Base-by-base conservation (phyloP, 2,797 vertebrate genomes). In the Aldrovandia affinis region DNA sequence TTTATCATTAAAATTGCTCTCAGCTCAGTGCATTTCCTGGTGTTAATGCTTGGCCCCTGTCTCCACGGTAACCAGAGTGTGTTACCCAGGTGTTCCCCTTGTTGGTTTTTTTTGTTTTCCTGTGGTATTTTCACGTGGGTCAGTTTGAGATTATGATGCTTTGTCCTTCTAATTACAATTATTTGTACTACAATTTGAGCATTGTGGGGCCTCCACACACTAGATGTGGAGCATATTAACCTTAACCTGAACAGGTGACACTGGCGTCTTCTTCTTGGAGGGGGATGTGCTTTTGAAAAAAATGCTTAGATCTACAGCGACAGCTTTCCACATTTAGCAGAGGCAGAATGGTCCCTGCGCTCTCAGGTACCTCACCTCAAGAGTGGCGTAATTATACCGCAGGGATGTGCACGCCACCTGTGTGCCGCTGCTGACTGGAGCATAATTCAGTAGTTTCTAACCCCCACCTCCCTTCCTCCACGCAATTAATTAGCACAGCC, bases 1-100 rank as follows among this genome's bases (percentile, higher is more conserved):
- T 90, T 92, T 89, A 89, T 92, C 84, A 92, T 92, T 90, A 86
- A 91, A 91, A 92, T 90, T 85, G 77, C 79, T 55, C 86, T 81
- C 81, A 59, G 87, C 65, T 87, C 81, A 54, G 80, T 78, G 57
- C 75, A n/a, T 87, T 87, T 89, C 86, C 55, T 83, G 39, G 81
- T 87, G 73, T 86, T 89, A 86, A 81, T 85, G 61, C 68, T 57
- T 61, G 81, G 83, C 68, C 78, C n/a, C 68, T 50, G 52, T 22
- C 42, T 85, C 81, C 83, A 42, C 86, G 83, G 88, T 89, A 87
- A 86, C 78, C 14, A 54, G 88, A 75, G 81, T 86, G 83, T 85
- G 47, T 39, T 55, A 52, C 30, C 28, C 28, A 18, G 81, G 70
- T 79, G 87, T 81, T 73, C 15, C 81, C 83, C n/a, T 33, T 33